phyloP scores from a whole-genome alignment of 2,888 invertebrate genomes.

The Diploptera punctata region DNA sequence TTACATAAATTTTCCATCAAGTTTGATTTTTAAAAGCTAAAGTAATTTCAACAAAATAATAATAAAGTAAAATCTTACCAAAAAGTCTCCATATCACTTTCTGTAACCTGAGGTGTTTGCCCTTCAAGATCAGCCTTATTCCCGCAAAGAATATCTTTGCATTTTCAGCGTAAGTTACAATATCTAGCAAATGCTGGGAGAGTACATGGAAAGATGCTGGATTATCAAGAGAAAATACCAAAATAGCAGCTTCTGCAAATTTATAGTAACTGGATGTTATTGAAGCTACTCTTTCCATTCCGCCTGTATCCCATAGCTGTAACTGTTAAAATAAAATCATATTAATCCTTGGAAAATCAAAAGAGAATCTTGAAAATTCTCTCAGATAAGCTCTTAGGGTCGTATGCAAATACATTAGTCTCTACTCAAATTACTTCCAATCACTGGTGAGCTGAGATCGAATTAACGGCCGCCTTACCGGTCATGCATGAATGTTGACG shows the following conservation, averaged over 20 bases:
- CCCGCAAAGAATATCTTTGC: conserved; percentile 93
- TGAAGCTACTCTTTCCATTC: conserved; percentile 95
- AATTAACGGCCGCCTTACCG: no score
- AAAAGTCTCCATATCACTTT: conserved; percentile 88
- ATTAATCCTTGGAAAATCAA: no score
- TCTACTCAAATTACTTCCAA: no score
- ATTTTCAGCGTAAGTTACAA: conserved; percentile 93
- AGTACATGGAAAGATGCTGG: conserved; percentile 90
- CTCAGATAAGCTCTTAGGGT: no score
- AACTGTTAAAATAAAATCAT: conserved; percentile 64
- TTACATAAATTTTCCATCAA: no score
- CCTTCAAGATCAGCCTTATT: conserved; percentile 87
- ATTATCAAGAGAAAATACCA: conserved; percentile 91
- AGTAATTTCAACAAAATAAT: no score
- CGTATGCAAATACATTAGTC: no score
- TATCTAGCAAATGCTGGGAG: conserved; percentile 91
- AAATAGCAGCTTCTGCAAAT: conserved; percentile 91
- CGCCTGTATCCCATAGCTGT: conserved; percentile 96
- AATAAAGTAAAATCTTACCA: conserved; percentile 62
- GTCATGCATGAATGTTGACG: no score
- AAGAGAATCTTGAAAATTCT: no score
- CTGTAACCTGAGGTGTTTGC: conserved; percentile 76
- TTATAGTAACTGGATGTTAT: conserved; percentile 96
- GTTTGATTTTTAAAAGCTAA: no score
- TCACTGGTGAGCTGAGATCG: no score